Percentiles rank a stretch among this genome's conserved stretches.
phyloP scores from a whole-genome alignment of 2,113 vertebrate species.

The Crotalus viridis region DNA sequence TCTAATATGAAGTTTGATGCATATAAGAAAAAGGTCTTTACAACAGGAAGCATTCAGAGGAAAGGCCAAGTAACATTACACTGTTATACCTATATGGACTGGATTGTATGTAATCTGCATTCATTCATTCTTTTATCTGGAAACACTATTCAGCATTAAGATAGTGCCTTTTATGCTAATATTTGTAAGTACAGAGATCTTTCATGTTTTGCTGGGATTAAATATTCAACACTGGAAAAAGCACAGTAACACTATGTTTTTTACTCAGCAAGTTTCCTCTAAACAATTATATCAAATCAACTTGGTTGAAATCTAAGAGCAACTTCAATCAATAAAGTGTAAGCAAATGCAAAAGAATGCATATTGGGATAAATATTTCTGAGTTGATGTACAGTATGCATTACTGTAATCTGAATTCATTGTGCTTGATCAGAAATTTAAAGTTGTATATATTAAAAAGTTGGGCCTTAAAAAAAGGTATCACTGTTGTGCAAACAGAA shows the following conservation, averaged over 20 bases:
- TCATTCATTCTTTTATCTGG: not conserved
- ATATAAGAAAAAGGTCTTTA: not conserved
- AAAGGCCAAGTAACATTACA: not conserved
- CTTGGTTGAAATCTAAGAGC: not conserved
- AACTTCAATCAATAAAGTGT: not conserved
- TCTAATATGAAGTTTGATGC: not conserved
- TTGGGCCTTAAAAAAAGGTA: not conserved
- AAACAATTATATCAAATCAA: not conserved
- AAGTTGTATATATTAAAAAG: not conserved
- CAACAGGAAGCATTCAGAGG: not conserved
- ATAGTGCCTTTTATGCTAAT: not conserved
- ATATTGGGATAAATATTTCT: not conserved
- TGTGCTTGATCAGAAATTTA: not conserved
- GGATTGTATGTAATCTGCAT: not conserved
- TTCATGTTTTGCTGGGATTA: not conserved
- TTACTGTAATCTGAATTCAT: not conserved
- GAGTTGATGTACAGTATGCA: not conserved
- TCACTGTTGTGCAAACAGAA: not conserved
- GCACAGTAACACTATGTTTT: not conserved
- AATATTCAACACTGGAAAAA: not conserved
- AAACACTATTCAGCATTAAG: not conserved
- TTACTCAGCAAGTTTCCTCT: not conserved
- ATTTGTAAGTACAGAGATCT: conserved; percentile 12
- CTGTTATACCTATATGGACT: not conserved
- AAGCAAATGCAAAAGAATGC: not conserved